Base-by-base conservation (phyloP, 2,888 invertebrate genomes). In the Gari tellinella region DNA sequence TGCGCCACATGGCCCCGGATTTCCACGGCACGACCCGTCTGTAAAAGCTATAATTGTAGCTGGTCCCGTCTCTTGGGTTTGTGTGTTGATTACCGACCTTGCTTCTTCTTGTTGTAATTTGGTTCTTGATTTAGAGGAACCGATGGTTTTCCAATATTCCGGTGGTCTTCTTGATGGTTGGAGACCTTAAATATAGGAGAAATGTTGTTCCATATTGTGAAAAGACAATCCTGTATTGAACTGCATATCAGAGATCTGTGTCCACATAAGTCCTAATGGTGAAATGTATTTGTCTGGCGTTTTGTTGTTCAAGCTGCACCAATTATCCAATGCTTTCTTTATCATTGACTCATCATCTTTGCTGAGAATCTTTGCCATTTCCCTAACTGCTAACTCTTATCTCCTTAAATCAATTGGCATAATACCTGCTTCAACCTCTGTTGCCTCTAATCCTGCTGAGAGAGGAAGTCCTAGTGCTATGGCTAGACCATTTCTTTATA, bases 51-150 rank as follows among this genome's bases (percentile, higher is more conserved):
- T n/a, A n/a, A n/a, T n/a, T n/a, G n/a, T n/a, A n/a, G n/a, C n/a
- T n/a, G n/a, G n/a, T n/a, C n/a, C n/a, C n/a, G n/a, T 57, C 65
- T 51, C 57, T 57, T 23, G 58, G 66, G 8, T 52, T 52, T n/a
- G 66, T 57, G 31, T 66, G 51, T 3, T 31, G 19, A 65, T 56
- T 1, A 56, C 3, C 40, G 37, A 19, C 17, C 38, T 55, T 8
- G 55, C 23, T 1, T 23, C n/a, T 46, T 48, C 26, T 40, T 56
- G 25, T 40, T 58, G 57, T 23, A 21, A 19, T 21, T 37, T 21
- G 14, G 40, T 49, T 43, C 52, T 66, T n/a, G 40, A 37, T 45
- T 52, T 66, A 10, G 46, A 62, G 15, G 52, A 52, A 12, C 62
- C 62, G 2, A 62, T 41, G 43, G 41, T 41, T 15, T n/a, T n/a